Evolutionary conservation across 37 sponge, comb jelly and placozoan genomes (phyloP).

Genomic region (Mnemiopsis leidyi): DNA sequence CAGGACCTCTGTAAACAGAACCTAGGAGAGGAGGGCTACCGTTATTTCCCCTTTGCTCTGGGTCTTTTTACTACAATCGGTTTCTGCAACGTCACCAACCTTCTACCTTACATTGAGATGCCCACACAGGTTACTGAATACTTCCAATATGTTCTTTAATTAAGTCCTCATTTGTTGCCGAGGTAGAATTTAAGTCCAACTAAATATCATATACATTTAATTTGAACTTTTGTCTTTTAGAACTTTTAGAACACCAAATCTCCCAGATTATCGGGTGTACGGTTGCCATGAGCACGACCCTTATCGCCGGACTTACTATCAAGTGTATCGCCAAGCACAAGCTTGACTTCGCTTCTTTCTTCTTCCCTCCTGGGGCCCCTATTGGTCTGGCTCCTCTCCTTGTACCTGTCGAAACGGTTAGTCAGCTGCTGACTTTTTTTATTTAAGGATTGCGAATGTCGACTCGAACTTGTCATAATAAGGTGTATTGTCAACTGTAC

Average conservation of each 20-base stretch:
- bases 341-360: conserved; percentile 64
- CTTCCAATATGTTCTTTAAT: too few species aligned
- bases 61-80: conserved; percentile 61
- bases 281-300: conserved; percentile 44
- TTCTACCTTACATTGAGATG: conserved; percentile 60
- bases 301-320: conserved; percentile 59
- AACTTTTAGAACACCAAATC: too few species aligned
- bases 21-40: conserved; percentile 46
- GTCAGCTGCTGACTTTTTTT: too few species aligned
- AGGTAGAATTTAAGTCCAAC: too few species aligned
- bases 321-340: conserved; percentile 65
- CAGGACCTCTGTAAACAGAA: conserved; percentile 65
- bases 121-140: conserved; percentile 65
- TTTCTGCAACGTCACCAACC: conserved; percentile 52
- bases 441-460: too few species aligned
- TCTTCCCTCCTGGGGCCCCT: conserved; percentile 63
- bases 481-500: too few species aligned
- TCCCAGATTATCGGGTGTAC: conserved; percentile 64
- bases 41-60: conserved; percentile 58
- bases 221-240: too few species aligned
- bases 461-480: too few species aligned
- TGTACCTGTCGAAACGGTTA: conserved; percentile 59
- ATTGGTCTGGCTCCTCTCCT: conserved; percentile 36
- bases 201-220: not conserved
- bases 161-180: too few species aligned